Base-by-base conservation (phyloP, 2,113 vertebrate genomes). In the Forbesichthys papilliferus region DNA sequence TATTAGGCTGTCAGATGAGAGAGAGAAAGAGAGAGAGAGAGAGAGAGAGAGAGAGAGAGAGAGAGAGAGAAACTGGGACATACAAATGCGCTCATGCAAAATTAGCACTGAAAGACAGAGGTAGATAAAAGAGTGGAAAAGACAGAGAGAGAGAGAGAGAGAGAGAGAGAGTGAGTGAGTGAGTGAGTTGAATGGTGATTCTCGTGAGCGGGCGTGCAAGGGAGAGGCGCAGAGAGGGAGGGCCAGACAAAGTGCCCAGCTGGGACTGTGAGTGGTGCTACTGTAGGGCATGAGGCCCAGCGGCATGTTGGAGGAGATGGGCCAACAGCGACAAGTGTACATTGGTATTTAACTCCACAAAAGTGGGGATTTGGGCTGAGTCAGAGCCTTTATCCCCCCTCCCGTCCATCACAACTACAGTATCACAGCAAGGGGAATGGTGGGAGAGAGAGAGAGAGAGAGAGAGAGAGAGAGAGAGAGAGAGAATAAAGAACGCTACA, bases 261-360 rank as follows among this genome's bases (percentile, higher is more conserved):
- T 58, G 8, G 27, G 56, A 58, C 11, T 10, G 33, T 81, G 67
- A 76, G 68, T 56, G 13, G 36, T 61, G 36, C 36, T 34, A 11
- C 27, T 27, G 70, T 61, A 11, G 27, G 27, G 27, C 56, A 34
- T 34, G 73, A 67, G 56, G 56, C 58, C 64, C 27, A 34, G 27
- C 27, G 27, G 36, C 54, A 49, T 47, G 36, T n/a, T 48, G 42
- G 68, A 1, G n/a, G 61, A 61, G 65, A 73, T n/a, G 53, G 16
- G 57, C 10, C 12, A 57, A 10, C n/a, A 10, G 49, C 11, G 49
- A 52, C 9, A 69, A 61, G 77, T 47, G 68, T 71, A 76, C 78
- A 86, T 86, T 88, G 71, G 61, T 79, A 81, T 87, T 88, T 84
- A 79, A 81, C 66, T 61, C 62, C 48, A 77, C 69, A 79, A 85